Percentiles rank a stretch among this genome's conserved stretches.
phyloP scores from a whole-genome alignment of 2,888 invertebrate species.

The Amphipyra tragopoginis region DNA sequence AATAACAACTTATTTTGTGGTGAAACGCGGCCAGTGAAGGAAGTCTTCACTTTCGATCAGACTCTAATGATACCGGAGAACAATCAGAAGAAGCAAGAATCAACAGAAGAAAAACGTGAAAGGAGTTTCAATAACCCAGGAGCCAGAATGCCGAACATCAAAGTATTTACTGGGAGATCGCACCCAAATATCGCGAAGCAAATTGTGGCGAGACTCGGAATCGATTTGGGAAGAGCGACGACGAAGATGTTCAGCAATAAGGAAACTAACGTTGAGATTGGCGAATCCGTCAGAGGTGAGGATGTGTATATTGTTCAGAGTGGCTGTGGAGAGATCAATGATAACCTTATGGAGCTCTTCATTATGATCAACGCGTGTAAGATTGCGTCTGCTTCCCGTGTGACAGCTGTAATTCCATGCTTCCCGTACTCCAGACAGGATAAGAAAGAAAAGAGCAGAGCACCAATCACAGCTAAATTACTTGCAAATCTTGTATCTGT shows the following conservation, averaged over 20 bases:
- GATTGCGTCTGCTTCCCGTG: constrained; percentile 96
- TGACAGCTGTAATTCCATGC: constrained; percentile 97
- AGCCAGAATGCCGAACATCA: constrained; percentile 98
- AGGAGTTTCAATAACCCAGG: constrained; percentile 69
- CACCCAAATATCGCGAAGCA: constrained; percentile 99
- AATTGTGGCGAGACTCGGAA: constrained; percentile 97
- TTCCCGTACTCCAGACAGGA: constrained; percentile 98
- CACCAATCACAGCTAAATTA: constrained; percentile 96
- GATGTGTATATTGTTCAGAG: constrained; percentile 98
- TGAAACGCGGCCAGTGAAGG: constrained; percentile 65
- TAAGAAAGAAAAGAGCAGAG: constrained; percentile 97
- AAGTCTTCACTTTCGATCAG: constrained; percentile 61
- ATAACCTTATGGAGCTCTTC: constrained; percentile 97
- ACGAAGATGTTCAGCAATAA: constrained; percentile 99
- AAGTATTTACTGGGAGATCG: constrained; percentile 99
- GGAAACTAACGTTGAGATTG: constrained; percentile 98
- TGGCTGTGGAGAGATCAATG: constrained; percentile 97
- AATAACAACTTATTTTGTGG: constrained; percentile 74
- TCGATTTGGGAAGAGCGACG: constrained; percentile 98
- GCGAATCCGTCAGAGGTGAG: constrained; percentile 97
- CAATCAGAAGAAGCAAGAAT: constrained; percentile 61
- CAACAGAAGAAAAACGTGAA: constrained; percentile 57
- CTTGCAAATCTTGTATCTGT: constrained; percentile 97
- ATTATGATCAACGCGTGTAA: constrained; percentile 98
- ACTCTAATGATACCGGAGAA: constrained; percentile 78